These are phyloP conservation scores for Etheostoma perlongum DNA, from an alignment of 2,797 vertebrate species.

Conservation along the genomic window DNA sequence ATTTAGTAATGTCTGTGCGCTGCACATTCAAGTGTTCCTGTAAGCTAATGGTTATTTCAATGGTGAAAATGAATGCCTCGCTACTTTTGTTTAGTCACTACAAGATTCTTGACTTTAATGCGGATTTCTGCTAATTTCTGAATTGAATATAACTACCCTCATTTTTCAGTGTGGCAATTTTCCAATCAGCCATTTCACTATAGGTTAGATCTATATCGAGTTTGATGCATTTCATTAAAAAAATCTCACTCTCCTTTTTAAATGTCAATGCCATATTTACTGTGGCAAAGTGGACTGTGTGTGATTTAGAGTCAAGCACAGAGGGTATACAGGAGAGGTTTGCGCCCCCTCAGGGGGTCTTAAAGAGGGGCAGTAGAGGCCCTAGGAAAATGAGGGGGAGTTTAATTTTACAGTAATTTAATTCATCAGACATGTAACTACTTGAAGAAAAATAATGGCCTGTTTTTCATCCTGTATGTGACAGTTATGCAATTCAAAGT, in stretches of 20 bases:
- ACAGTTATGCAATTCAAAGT: conserved; percentile 34
- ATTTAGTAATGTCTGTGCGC: conserved; percentile 38
- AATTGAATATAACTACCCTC: conserved; percentile 15
- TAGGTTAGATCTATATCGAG: conserved; percentile 28
- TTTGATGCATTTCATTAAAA: conserved; percentile 33
- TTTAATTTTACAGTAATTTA: conserved; percentile 57
- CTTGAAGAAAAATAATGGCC: conserved; percentile 11
- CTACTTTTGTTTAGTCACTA: conserved; percentile 2
- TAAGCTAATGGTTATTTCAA: conserved; percentile 25
- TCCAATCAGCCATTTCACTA: conserved; percentile 30
- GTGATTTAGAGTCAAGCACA: conserved; percentile 7
- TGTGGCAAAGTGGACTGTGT: conserved; percentile 13
- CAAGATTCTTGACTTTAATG: neutral
- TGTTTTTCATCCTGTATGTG: conserved; percentile 8
- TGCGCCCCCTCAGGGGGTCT: conserved; percentile 37
- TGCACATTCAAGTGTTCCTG: neutral
- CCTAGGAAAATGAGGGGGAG: conserved; percentile 34
- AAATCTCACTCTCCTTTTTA: conserved; percentile 29
- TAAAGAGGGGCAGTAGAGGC: conserved; percentile 33
- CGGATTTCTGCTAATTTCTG: neutral
- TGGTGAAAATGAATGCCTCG: neutral
- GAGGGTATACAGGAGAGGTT: conserved; percentile 14
- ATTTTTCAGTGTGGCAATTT: conserved; percentile 13
- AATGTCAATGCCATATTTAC: conserved; percentile 52
- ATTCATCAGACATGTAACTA: conserved; percentile 40